Evolutionary conservation across 2,888 invertebrate species (phyloP), one percentile per base, ranked within the genome.

Genomic region (Tenthredo notha): DNA sequence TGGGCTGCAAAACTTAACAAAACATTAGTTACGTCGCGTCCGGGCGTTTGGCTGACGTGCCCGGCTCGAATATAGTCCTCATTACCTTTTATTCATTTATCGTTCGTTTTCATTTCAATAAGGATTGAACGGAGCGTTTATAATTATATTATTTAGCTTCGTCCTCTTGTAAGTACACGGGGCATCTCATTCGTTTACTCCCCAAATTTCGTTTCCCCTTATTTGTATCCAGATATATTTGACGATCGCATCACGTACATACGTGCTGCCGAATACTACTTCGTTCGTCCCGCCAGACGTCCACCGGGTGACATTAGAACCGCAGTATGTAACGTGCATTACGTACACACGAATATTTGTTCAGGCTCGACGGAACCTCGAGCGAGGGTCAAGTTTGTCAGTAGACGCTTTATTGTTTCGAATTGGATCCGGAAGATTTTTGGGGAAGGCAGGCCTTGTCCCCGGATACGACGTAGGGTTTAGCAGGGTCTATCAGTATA

Each of bases 131-230:
- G 70, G 29, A 67, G 43, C 33, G 47, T 70, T 67, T 6, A 83
- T 67, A 40, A 77, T 33, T 33, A 25, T 61, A 58, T 54, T 58
- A 80, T 77, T 80, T 40, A 61, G 50, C 61, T 37, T 61, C 83
- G 67, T 67, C 43, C 67, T 67, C 18, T 67, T 50, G 54, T 83
- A 83, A 83, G 83, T 83, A 83, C 83, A 83, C 67, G 50, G 67
- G 83, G 83, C 83, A 83, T 47, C 7, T 70, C 50, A 33, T 29
- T 83, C 15, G 37, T 50, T 70, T 61, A 25, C 25, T 21, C 43
- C 67, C 29, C 47, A 29, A 61, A 40, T 40, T 29, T 80, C 21
- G n/a, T 15, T 40, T 5, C 6, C 29, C 80, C 40, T 12, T 15
- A 25, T 74, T 75, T 5, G 75, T 18, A 37, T 29, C 47, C 12